Base-by-base conservation (phyloP, 2,797 vertebrate species). In the Anguilla megastoma region DNA sequence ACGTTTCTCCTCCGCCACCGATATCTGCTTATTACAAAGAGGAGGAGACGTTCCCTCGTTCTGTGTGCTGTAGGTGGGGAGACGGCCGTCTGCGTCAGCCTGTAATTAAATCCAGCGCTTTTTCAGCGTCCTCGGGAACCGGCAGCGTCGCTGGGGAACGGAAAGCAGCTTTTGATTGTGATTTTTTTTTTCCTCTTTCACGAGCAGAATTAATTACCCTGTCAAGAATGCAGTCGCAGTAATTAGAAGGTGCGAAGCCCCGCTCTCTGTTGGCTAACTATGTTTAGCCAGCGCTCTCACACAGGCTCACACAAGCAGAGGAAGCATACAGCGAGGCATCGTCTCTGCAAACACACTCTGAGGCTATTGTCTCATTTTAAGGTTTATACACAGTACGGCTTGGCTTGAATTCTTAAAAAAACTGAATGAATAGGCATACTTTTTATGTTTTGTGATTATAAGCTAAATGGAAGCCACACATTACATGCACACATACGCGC, bases 101-200 rank as follows among this genome's bases (percentile, higher is more conserved):
- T 89, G 88, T 92, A 93, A 94, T 94, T 92, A 95, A 89, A 90
- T 90, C 87, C 87, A 82, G 45, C 8, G 45, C 90, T 92, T 2
- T 9, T 58, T 10, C 30, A 48, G 91, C 90, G 90, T 90, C 92
- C 89, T 87, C 41, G 50, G 86, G 80, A 88, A 91, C 91, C 90
- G 89, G 89, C 87, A 85, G 85, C 89, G 18, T 56, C 56, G 91
- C 90, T 91, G 71, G 79, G 91, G 90, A 92, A 91, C 90, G 92
- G 88, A 93, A 86, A 88, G 52, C 76, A 83, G 87, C 87, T 93
- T 94, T 92, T 79, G 54, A 87, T 83, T 90, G 21, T 86, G 85
- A 80, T 50, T 89, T 85, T 27, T 58, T 86, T 66, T 66, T 86
- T 76, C 50, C 54, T 86, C 36, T 82, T 82, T 90, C 89, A 91